phyloP scores from a whole-genome alignment of 2,113 vertebrate species.

The Cichladusa arquata region DNA sequence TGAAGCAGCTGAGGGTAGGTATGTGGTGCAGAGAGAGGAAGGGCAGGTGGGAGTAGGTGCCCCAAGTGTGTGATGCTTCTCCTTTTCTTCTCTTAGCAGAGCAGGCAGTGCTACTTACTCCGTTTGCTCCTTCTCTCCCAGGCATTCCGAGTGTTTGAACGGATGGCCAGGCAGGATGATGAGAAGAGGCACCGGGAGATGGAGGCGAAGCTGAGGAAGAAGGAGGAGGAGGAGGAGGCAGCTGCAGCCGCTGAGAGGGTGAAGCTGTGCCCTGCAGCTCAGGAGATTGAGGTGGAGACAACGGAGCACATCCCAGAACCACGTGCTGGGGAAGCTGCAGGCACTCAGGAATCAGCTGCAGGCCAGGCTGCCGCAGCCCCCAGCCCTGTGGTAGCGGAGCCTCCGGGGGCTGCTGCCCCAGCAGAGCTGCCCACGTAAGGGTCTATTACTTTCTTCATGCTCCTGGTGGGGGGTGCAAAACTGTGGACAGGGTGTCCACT shows the following conservation, averaged over 20 bases:
- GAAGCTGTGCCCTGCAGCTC: slow-evolving; percentile 49
- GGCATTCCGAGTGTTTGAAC: slow-evolving; percentile 83
- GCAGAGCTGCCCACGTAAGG: slow-evolving; percentile 67
- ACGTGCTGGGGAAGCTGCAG: not conserved
- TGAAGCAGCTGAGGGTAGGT: fast-evolving
- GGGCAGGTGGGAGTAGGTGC: not conserved
- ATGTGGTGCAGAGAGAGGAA: fast-evolving
- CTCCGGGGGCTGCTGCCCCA: not conserved
- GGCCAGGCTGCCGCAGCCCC: not conserved
- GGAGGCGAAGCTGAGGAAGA: slow-evolving; percentile 68
- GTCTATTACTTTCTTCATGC: not conserved
- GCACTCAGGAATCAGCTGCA: not conserved
- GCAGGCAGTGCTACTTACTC: not conserved
- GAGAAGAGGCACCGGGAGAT: slow-evolving; percentile 73
- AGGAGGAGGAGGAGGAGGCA: slow-evolving; percentile 63
- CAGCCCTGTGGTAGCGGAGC: not conserved
- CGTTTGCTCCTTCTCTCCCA: slow-evolving; percentile 18
- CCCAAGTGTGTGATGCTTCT: fast-evolving
- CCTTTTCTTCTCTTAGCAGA: not conserved
- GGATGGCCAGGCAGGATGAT: slow-evolving; percentile 80
- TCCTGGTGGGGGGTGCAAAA: not conserved
- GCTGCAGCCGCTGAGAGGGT: not conserved
- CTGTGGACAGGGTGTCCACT: fast-evolving
- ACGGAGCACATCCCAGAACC: not conserved
- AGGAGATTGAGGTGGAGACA: slow-evolving; percentile 74